Conservation (phyloP, 2,797 vertebrate genomes). For the Nyctibius grandis region DNA sequence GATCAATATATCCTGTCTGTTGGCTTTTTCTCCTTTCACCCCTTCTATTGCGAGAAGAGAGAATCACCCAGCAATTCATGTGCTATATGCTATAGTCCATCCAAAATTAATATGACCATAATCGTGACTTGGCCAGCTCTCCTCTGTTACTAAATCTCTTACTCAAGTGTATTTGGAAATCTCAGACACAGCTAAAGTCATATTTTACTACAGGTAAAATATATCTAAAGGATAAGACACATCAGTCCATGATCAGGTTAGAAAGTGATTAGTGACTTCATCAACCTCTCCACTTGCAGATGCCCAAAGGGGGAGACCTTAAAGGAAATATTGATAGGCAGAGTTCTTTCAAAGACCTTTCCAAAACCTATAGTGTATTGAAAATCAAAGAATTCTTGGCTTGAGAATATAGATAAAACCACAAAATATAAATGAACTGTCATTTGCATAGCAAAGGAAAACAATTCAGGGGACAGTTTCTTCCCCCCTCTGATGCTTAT, state of each 20-base stretch:
- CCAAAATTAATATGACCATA: background rate
- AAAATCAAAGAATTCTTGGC: background rate
- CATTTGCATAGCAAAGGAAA: background rate
- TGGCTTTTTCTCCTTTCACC: background rate
- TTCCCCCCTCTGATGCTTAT: background rate
- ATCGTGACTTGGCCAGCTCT: background rate
- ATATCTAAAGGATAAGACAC: background rate
- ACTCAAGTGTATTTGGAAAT: background rate
- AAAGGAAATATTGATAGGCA: background rate
- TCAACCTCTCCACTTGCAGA: background rate
- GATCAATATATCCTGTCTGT: background rate
- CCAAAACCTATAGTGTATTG: accelerated
- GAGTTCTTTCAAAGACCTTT: background rate
- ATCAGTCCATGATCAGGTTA: background rate
- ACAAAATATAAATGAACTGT: background rate
- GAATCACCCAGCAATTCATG: background rate
- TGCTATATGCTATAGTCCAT: background rate
- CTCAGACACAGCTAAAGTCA: background rate
- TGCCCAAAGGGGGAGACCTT: background rate
- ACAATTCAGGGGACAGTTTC: background rate
- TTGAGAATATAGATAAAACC: background rate
- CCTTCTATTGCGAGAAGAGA: background rate
- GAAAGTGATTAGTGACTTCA: background rate
- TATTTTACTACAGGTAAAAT: background rate
- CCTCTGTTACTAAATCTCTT: background rate